Base-by-base conservation (phyloP, 2,888 invertebrate species). In the Biston stratarius region DNA sequence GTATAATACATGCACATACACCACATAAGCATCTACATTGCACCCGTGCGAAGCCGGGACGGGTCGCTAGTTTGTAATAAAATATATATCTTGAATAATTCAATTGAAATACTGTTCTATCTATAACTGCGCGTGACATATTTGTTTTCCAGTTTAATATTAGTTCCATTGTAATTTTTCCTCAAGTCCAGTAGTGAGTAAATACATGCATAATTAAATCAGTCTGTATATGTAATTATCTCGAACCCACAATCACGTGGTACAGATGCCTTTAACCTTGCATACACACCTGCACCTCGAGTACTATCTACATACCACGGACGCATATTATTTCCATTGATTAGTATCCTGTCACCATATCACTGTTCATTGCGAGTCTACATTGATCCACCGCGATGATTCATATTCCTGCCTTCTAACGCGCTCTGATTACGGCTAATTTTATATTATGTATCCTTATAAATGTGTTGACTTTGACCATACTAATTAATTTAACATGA, bases 211-310 rank as follows among this genome's bases (percentile, higher is more conserved):
- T 59, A 64, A 69, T 68, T 51, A 65, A 72, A 69, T 69, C 70
- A 64, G 77, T 82, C 72, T 65, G 40, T 69, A 65, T 74, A 77
- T 83, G 77, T 87, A 89, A 89, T 89, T 87, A 89, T 85, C 84
- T 82, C 82, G 76, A 82, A 82, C 81, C 81, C 80, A 79, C 82
- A 79, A 81, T 82, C 82, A 84, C 74, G 73, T 78, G 74, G 80
- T 80, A 82, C 80, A 79, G 78, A 80, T 81, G 83, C 77, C 74
- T 83, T 79, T 88, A 88, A 89, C 90, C 90, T 91, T 90, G 91
- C 82, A 75, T 77, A 81, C 80, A 83, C 87, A 88, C 86, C 87
- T 88, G 86, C 84, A 76, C 14, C 58, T 51, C 49, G 24, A 49
- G 69, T 69, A 72, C 74, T 78, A 76, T 76, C 79, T 63, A 67